Evolutionary conservation across 2,113 vertebrate genomes (phyloP).

Genomic region (Notarius quadriscutis): DNA sequence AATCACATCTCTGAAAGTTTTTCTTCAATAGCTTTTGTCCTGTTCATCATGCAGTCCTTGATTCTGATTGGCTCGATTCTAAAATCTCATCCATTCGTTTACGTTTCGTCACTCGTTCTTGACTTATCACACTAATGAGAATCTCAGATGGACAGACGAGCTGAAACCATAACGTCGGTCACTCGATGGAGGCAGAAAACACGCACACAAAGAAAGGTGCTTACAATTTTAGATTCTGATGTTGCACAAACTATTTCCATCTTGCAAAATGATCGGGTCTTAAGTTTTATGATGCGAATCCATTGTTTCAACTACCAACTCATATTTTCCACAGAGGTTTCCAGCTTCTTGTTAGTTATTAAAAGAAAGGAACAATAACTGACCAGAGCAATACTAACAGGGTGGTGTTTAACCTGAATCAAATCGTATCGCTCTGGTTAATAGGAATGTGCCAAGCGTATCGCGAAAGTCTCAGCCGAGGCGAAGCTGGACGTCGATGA

Average conservation of each 20-base stretch:
- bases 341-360: background rate
- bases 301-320: background rate
- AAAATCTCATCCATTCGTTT: background rate
- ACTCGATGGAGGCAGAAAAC: background rate
- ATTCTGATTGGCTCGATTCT: background rate
- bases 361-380: background rate
- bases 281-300: background rate
- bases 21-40: too few species aligned
- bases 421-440: constrained; percentile 11
- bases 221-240: background rate
- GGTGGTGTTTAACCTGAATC: background rate
- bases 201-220: background rate
- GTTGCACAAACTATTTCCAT: background rate
- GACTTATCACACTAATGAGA: background rate
- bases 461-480: constrained; percentile 94
- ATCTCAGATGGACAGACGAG: background rate
- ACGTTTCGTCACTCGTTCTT: background rate
- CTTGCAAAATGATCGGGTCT: background rate
- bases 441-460: constrained; percentile 96
- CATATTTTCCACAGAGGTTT: background rate
- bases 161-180: background rate
- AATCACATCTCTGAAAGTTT: background rate
- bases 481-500: constrained; percentile 96
- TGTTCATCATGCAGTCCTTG: background rate
- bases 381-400: background rate